A percentile compares a stretch with the other conserved stretches of the same genome.
phyloP scores from a whole-genome alignment of 2,888 invertebrate species.

The Trichacis sp. region DNA sequence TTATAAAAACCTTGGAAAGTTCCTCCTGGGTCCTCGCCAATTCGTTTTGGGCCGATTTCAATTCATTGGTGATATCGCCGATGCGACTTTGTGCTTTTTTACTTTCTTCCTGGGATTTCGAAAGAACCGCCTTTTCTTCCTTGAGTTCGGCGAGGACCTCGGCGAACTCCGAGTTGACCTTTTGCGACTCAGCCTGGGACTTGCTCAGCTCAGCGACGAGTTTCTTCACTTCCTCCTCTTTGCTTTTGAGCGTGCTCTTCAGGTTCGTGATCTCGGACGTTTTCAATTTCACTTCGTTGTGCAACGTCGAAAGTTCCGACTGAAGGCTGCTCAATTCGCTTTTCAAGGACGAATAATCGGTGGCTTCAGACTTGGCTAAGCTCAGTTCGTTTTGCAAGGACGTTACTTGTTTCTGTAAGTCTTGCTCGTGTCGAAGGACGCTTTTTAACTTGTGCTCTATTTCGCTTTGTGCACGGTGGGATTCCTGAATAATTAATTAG shows the following conservation, averaged over 20 bases:
- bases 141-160: conserved; percentile 48
- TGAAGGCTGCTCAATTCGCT: conserved; percentile 66
- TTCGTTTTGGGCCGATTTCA: conserved; percentile 46
- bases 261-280: conserved; percentile 50
- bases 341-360: conserved; percentile 62
- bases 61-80: conserved; percentile 44
- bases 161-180: conserved; percentile 60
- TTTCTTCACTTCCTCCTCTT: conserved; percentile 54
- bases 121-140: conserved; percentile 43
- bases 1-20: conserved; percentile 42
- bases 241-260: conserved; percentile 42
- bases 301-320: conserved; percentile 50
- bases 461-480: conserved; percentile 70
- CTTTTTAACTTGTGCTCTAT: conserved; percentile 71
- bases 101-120: conserved; percentile 45
- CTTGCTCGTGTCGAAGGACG: conserved; percentile 73
- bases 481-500: conserved; percentile 67
- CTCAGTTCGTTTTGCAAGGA: conserved; percentile 65
- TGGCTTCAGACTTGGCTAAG: conserved; percentile 56
- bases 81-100: conserved; percentile 48
- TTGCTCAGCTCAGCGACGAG: conserved; percentile 55
- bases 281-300: conserved; percentile 53
- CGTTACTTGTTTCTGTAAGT: conserved; percentile 70
- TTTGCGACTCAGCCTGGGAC: conserved; percentile 71
- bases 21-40: conserved; percentile 48